Conservation (phyloP, 2,797 vertebrate species). For the Apogon hyalosoma region DNA sequence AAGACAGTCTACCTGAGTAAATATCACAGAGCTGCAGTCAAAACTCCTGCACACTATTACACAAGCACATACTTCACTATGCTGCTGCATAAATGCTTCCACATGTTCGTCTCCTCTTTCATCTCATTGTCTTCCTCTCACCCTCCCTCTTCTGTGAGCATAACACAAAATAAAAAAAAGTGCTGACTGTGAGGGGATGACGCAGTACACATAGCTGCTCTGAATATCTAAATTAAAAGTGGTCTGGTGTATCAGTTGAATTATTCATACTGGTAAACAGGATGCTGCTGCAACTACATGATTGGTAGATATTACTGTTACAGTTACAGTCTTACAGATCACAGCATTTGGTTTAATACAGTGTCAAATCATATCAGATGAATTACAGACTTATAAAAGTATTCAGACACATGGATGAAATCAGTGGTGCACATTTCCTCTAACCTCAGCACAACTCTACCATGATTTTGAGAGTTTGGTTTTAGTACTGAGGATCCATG, state of each 20-base stretch:
- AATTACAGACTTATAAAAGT: slow-evolving; percentile 35
- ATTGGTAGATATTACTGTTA: slow-evolving; percentile 45
- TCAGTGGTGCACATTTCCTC: slow-evolving; percentile 18
- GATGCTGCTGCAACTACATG: slow-evolving; percentile 62
- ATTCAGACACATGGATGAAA: slow-evolving; percentile 30
- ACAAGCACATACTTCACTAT: slow-evolving; percentile 36
- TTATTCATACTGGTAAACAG: slow-evolving; percentile 78
- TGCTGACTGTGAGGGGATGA: slow-evolving; percentile 80
- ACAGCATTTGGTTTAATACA: slow-evolving; percentile 52
- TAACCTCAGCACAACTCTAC: slow-evolving; percentile 4
- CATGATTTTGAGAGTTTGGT: background rate
- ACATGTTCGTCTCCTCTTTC: slow-evolving; percentile 66
- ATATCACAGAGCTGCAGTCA: slow-evolving; percentile 36
- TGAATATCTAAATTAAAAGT: slow-evolving; percentile 82
- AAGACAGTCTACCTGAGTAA: slow-evolving; percentile 44
- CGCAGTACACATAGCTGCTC: slow-evolving; percentile 72
- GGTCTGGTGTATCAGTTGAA: slow-evolving; percentile 76
- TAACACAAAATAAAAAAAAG: slow-evolving; percentile 61
- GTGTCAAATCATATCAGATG: slow-evolving; percentile 56
- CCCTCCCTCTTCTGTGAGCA: slow-evolving; percentile 47
- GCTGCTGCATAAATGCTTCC: slow-evolving; percentile 65
- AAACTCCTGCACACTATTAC: slow-evolving; percentile 15
- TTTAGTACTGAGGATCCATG: too few species aligned
- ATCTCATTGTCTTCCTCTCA: slow-evolving; percentile 60
- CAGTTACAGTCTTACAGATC: slow-evolving; percentile 58